Percentiles rank a stretch among this genome's conserved stretches.
phyloP scores from a whole-genome alignment of 1,140 invertebrate genomes.

The Andricus grossulariae region DNA sequence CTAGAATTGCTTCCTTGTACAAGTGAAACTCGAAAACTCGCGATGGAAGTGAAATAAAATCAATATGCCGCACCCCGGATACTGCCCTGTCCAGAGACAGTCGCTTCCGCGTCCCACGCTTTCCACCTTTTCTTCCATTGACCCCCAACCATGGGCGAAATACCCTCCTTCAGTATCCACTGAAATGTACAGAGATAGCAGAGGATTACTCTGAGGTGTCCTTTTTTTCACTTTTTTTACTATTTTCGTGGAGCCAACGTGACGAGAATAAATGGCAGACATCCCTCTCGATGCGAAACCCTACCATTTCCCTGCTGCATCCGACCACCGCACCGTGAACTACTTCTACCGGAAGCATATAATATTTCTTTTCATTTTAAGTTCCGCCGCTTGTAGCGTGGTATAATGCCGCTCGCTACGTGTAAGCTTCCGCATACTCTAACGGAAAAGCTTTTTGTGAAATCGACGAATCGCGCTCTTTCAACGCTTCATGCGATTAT shows the following conservation, averaged over 20 bases:
- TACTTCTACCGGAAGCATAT: conserved; percentile 28
- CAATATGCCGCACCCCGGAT: conserved; percentile 66
- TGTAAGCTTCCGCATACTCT: conserved; percentile 15
- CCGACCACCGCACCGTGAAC: background rate
- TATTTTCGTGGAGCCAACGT: conserved; percentile 62
- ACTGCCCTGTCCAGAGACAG: conserved; percentile 55
- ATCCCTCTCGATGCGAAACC: conserved; percentile 49
- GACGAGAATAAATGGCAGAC: conserved; percentile 71
- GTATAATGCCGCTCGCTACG: conserved; percentile 16
- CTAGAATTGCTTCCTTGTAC: conserved; percentile 40
- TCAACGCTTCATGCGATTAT: background rate
- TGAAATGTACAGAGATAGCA: conserved; percentile 68
- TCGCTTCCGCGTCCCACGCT: conserved; percentile 41
- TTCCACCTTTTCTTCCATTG: conserved; percentile 50
- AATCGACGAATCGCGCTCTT: conserved; percentile 14
- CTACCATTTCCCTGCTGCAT: conserved; percentile 39
- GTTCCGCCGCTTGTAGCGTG: conserved; percentile 19
- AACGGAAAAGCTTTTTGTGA: conserved; percentile 27
- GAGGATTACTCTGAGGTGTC: conserved; percentile 64
- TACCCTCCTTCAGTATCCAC: conserved; percentile 60
- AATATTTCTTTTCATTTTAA: conserved; percentile 32
- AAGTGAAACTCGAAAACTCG: conserved; percentile 58
- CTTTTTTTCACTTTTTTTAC: conserved; percentile 42
- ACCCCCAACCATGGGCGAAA: conserved; percentile 44
- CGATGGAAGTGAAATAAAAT: conserved; percentile 70